Base-by-base conservation (phyloP, 1,140 invertebrate species). In the Scylla paramamosain region DNA sequence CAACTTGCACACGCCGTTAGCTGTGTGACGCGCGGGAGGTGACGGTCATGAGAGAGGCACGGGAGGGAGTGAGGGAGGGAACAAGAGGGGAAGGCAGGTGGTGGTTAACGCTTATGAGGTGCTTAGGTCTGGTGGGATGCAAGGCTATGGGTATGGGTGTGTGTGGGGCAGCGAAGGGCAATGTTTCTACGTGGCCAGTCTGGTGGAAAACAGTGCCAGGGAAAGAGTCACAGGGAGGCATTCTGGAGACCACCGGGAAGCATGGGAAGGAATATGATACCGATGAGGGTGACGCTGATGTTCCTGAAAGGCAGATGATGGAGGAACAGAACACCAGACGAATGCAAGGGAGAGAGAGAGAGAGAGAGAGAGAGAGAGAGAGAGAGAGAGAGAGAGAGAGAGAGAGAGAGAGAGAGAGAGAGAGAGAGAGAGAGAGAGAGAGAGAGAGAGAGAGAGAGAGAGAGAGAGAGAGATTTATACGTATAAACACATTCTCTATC, bases 331-430 rank as follows among this genome's bases (percentile, higher is more conserved):
- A 39, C 29, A 67, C 3, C 52, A 7, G 52, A 14, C n/a, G 39
- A 48, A 10, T 48, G 4, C 4, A 12, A 48, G 12, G 52, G 39
- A 52, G 46, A 91, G 89, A 91, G 45, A 91, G 89, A 48, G 45
- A 52, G 89, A 52, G 45, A 52, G n/a, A 91, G 45, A 52, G 46
- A 52, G 89, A 91, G 46, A 91, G 89, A 91, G 52, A 91, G n/a
- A 91, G 52, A 91, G 48, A 91, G 52, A 67, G 90, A 67, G 25
- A 91, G 52, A 91, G 90, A 67, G 52, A 91, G 48, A 67, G 48
- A 67, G 90, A 91, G 25, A 67, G 52, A 67, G 90, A 91, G 48
- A 31, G 90, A 67, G 48, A 67, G 90, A 91, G 52, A 31, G 52
- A 91, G 52, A 77, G 48, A 67, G 48, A 67, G 52, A 91, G 48